phyloP scores from a whole-genome alignment of 2,113 vertebrate genomes.

The Mustela nigripes region DNA sequence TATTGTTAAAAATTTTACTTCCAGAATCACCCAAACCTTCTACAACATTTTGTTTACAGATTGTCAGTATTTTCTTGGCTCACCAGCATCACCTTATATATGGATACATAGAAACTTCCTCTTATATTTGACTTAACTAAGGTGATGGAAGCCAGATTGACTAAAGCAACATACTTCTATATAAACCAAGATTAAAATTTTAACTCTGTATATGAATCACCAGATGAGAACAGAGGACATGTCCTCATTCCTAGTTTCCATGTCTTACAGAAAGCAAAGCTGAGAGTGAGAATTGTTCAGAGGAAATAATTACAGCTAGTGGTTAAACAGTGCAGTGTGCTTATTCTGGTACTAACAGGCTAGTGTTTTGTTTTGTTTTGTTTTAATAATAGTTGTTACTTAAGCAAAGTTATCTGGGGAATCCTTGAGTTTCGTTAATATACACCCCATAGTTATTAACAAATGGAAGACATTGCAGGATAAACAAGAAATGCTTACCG shows the following conservation, averaged over 20 bases:
- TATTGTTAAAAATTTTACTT: slow-evolving; percentile 51
- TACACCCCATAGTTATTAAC: not conserved
- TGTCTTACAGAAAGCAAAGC: not conserved
- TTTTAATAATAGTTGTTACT: slow-evolving; percentile 29
- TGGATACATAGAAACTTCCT: not conserved
- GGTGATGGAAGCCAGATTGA: not conserved
- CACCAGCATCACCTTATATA: not conserved
- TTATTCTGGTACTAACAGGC: not conserved
- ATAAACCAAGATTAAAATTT: slow-evolving; percentile 17
- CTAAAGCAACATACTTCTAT: not conserved
- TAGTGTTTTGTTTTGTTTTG: not conserved
- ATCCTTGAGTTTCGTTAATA: not conserved
- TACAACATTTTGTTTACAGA: slow-evolving; percentile 42
- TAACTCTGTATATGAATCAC: not conserved
- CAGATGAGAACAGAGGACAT: not conserved
- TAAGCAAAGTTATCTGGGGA: not conserved
- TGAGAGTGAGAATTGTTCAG: not conserved
- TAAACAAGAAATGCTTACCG: not conserved
- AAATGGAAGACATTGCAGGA: not conserved
- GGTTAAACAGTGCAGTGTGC: not conserved
- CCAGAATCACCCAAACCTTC: not conserved
- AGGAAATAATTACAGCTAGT: not conserved
- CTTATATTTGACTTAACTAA: slow-evolving; percentile 31
- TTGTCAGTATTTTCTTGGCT: slow-evolving; percentile 40
- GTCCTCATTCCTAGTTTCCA: not conserved